Evolutionary conservation across 1,140 invertebrate species (phyloP), one percentile per base, ranked within the genome.

Genomic region (Drosophila carrolli): DNA sequence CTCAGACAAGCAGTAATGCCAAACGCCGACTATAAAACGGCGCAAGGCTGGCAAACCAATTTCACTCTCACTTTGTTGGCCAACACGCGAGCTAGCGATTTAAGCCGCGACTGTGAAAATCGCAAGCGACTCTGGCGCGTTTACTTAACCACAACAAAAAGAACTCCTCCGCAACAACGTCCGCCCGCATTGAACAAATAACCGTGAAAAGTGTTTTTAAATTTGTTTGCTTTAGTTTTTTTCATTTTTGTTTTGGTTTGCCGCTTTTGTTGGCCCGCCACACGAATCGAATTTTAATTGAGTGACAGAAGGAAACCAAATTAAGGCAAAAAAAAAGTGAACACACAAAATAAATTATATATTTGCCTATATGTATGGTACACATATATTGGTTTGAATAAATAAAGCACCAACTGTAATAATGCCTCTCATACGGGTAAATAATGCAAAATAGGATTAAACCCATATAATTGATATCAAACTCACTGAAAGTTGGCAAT

Each of bases 31-130:
- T 88, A 88, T 88, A 88, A 88, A 88, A 88, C 63, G 84, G 41
- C 61, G 50, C 48, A 44, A 44, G 37, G 54, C 43, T 62, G 72
- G 51, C 37, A 35, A 78, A 80, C 60, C 75, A 68, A 88, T 88
- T 88, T 88, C 83, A 88, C 83, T 88, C 83, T 88, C 80, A 88
- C 83, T 88, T 83, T 65, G 79, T 89, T 81, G 59, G 82, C 83
- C 72, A 89, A 73, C 79, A 79, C 75, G 78, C 65, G 53, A 78
- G 61, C 46, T 50, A 73, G 55, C 54, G 57, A 56, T 51, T 58
- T 43, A 23, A 43, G 62, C 48, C 65, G 53, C 27, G n/a, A 40
- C 35, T 23, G 10, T 5, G 23, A 23, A 37, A 71, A 32, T 48
- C 48, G 68, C 38, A 38, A 37, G 53, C 60, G 51, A 56, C 27